Base-by-base conservation (phyloP, 2,797 vertebrate genomes). In the Columba guinea region DNA sequence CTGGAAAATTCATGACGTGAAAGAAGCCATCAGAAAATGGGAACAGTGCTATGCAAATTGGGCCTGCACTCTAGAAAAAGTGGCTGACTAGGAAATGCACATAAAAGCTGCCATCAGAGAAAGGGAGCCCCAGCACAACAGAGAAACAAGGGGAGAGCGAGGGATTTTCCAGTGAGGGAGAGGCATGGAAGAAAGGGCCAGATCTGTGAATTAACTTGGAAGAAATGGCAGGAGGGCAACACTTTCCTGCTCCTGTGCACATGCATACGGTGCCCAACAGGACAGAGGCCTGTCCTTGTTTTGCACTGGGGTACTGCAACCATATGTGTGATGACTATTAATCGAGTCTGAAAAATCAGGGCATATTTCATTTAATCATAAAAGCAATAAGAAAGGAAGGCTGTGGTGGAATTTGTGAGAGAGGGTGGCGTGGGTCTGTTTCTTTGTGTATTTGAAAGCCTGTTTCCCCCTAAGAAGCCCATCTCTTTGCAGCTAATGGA, bases 301-400 rank as follows among this genome's bases (percentile, higher is more conserved):
- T 35, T 10, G 22, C 52, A 14, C 10, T 0, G 1, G 23, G 49
- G 27, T 6, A 3, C 30, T 1, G 22, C 5, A n/a, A 26, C 16
- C 4, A 0, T 8, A 9, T 3, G 10, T 23, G 1, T 13, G 23
- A 7, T 6, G 21, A 7, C 26, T 41, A 2, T 26, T 52, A 13
- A 13, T 20, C 0, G 11, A 26, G 28, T 13, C 32, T 3, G 4
- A 63, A 52, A 59, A 32, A 16, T 28, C 37, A 2, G 14, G 19
- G 4, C 5, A 1, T 32, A 7, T 22, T 53, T 34, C 7, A 49
- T 21, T 13, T 20, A 60, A 28, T 52, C 37, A 8, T 41, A 20
- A 8, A 35, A 53, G 58, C 3, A 37, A 39, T 71, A 22, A 14
- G 30, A 46, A 12, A 64, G 39, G 37, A 59, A 28, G 11, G 13